Base-by-base conservation (phyloP, 2,888 invertebrate species). In the Amiota mariae region DNA sequence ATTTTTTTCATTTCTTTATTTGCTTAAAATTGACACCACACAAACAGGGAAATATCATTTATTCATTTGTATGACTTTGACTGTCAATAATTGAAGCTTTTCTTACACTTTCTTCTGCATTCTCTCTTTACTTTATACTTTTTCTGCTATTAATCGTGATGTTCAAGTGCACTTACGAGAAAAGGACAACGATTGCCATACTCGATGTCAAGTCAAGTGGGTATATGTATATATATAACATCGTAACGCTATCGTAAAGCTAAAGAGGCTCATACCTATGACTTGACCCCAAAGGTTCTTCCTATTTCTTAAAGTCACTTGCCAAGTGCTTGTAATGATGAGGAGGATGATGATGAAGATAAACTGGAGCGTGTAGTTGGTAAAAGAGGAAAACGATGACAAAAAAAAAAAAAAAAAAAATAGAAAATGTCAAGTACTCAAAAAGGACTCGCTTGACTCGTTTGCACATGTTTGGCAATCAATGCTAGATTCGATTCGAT, bases 401-500 rank as follows among this genome's bases (percentile, higher is more conserved):
- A 2, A 24, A n/a, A n/a, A n/a, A n/a, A n/a, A n/a, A n/a, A n/a
- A 8, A 15, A 18, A 20, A 61, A 20, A 11, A 12, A 20, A 24
- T 12, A 68, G 54, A 68, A 68, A 68, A 68, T 68, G 67, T 68
- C 67, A 54, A 68, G 67, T 68, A 59, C 59, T 15, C 20, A 20
- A n/a, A 15, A 13, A 54, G 54, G n/a, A 54, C 54, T 15, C 54
- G 15, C 54, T 15, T 15, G n/a, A 54, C 54, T 15, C 54, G 48
- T 20, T 48, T 15, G 48, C 24, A n/a, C 67, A 51, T 48, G 67
- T 68, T 68, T 54, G 51, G 67, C 67, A 68, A 68, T 68, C 67
- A 68, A 68, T 51, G 67, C 15, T 36, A 36, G 66, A 47, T n/a
- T 13, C 18, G 59, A 15, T 59, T 51, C n/a, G 54, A n/a, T n/a